phyloP scores from a whole-genome alignment of 2,797 vertebrate species.

The Xiphorhynchus erythropygius region DNA sequence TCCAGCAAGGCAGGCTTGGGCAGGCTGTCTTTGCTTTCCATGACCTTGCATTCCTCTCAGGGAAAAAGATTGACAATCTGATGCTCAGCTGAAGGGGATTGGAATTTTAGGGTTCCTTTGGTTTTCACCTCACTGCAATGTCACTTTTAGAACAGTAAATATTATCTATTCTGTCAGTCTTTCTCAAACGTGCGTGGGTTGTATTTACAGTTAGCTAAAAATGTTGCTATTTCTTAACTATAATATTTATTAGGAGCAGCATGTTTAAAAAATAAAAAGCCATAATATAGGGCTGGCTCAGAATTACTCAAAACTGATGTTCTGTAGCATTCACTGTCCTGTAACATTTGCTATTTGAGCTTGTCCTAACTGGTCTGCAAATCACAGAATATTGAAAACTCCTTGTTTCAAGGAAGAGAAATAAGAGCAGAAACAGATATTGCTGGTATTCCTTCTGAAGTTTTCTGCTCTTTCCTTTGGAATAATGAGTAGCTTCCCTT shows the following conservation, averaged over 20 bases:
- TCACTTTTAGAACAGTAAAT: neutral
- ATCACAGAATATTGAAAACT: neutral
- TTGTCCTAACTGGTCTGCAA: neutral
- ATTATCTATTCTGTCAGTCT: neutral
- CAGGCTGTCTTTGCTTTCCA: neutral
- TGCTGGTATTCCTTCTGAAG: neutral
- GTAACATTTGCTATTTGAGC: neutral
- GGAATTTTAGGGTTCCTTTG: neutral
- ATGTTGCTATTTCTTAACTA: neutral
- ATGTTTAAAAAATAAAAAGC: neutral
- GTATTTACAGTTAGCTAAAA: neutral
- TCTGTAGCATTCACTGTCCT: neutral
- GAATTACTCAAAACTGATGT: neutral
- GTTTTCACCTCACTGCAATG: neutral
- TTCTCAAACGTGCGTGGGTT: neutral
- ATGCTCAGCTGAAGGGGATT: neutral
- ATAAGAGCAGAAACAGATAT: neutral
- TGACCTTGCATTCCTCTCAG: neutral
- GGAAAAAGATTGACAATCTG: neutral
- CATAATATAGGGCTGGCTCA: neutral
- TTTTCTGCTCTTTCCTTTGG: neutral
- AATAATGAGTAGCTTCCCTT: neutral
- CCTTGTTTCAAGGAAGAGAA: neutral
- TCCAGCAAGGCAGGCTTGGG: neutral
- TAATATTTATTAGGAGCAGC: neutral